Conservation (phyloP, 2,888 invertebrate species). For the Apomyelois bistriatella region DNA sequence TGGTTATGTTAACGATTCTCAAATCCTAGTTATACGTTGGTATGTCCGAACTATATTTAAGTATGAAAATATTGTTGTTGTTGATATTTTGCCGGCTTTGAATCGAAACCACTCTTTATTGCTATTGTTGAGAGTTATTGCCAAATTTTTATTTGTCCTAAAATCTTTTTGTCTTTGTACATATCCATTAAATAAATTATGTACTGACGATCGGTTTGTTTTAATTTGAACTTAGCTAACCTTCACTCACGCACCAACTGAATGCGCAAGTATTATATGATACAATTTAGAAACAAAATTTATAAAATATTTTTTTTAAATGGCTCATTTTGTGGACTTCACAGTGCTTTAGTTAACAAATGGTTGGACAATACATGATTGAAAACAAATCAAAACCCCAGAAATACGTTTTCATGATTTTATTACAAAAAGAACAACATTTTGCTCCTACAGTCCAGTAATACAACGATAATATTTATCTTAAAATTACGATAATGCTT, state of each 20-base stretch:
- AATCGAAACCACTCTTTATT: constrained; percentile 55
- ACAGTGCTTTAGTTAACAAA: too few relatives aligned
- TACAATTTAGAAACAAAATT: too few relatives aligned
- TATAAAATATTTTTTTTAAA: too few relatives aligned
- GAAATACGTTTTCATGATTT: constrained; percentile 29
- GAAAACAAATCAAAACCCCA: constrained; percentile 20
- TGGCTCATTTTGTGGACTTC: too few relatives aligned
- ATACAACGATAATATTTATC: constrained; percentile 38
- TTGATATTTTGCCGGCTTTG: constrained; percentile 59
- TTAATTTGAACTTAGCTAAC: constrained; percentile 38
- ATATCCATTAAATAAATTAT: constrained; percentile 77
- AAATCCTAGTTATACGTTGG: constrained; percentile 34
- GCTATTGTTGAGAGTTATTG: constrained; percentile 74
- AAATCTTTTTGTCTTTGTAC: constrained; percentile 72
- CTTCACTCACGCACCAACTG: too few relatives aligned
- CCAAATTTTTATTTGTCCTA: constrained; percentile 75
- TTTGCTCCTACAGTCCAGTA: constrained; percentile 31
- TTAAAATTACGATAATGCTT: constrained; percentile 32
- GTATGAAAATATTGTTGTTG: constrained; percentile 62
- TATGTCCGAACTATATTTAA: constrained; percentile 47
- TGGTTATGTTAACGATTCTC: constrained; percentile 35
- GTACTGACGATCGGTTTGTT: constrained; percentile 58
- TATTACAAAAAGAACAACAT: constrained; percentile 45
- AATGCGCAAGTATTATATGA: too few relatives aligned
- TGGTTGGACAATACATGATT: too few relatives aligned